Conservation (phyloP, 2,797 vertebrate species). For the Orestias chungarensis region DNA sequence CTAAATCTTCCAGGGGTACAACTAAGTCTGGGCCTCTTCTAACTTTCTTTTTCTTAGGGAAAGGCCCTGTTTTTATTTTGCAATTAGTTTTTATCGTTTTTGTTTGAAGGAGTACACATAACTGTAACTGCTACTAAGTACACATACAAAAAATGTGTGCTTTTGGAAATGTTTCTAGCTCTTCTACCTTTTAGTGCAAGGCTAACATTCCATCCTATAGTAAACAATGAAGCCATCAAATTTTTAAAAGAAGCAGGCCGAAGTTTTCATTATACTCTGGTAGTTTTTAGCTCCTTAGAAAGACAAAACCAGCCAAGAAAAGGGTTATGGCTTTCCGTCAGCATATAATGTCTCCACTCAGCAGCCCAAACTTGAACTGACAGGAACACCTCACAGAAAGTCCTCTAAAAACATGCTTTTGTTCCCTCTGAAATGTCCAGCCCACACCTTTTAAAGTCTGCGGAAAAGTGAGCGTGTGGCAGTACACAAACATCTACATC, state of each 20-base stretch:
- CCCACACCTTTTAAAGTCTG: constrained; percentile 52
- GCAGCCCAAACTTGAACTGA: constrained; percentile 68
- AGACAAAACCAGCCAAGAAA: constrained; percentile 65
- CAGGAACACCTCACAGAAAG: constrained; percentile 70
- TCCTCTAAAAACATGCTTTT: constrained; percentile 71
- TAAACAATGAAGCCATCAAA: constrained; percentile 60
- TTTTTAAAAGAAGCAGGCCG: constrained; percentile 45
- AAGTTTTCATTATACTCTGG: constrained; percentile 58
- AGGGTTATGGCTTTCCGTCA: constrained; percentile 74
- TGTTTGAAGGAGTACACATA: not conserved
- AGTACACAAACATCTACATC: constrained; percentile 12
- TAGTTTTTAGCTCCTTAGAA: constrained; percentile 54
- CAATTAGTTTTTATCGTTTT: not conserved
- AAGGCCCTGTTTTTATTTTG: not conserved
- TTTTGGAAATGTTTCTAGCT: not conserved
- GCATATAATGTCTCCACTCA: constrained; percentile 64
- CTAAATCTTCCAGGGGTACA: not conserved
- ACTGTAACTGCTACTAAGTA: not conserved
- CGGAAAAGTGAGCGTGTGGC: constrained; percentile 8
- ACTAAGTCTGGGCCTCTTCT: not conserved
- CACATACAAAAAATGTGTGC: not conserved
- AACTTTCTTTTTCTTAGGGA: not conserved
- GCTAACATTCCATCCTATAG: constrained; percentile 52
- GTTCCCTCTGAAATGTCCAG: constrained; percentile 62
- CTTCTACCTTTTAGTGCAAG: not conserved